Evolutionary conservation across 1,140 invertebrate genomes (phyloP), one percentile per base, ranked within the genome.

Genomic region (Philotrypesis tridentata): DNA sequence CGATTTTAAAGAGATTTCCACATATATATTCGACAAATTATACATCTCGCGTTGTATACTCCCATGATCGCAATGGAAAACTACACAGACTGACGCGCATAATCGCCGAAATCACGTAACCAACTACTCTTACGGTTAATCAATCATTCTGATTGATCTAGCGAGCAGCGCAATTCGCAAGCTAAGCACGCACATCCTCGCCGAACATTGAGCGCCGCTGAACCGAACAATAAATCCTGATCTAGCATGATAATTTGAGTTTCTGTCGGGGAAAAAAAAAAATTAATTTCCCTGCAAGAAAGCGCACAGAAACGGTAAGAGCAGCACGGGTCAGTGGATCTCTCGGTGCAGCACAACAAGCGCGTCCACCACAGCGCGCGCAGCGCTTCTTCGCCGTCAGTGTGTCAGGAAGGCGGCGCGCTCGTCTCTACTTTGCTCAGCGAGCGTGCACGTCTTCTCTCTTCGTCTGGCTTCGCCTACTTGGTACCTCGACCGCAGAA

Each of bases 401-500:
- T 75, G 29, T 43, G 55, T 63, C 33, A 74, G 72, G 17, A 74
- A 25, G 23, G 61, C 29, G 25, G 12, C 48, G 12, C 48, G 31
- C 61, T 65, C 29, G 74, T 65, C 60, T 65, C 31, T n/a, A 76
- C 61, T 40, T 40, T 76, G 55, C 61, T 77, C 75, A 29, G 29
- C 43, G 61, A 48, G 48, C 75, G 43, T 67, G 29, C 48, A 55
- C 48, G 48, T 55, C 21, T 55, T 55, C 48, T 55, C 48, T 55
- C 48, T 55, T 5, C 48, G 14, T 27, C 23, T 65, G n/a, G 33
- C 31, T 67, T 67, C 25, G 17, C 75, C 63, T 48, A 67, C 63
- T 65, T 67, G 75, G 23, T 48, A 67, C 61, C 31, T 77, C 63
- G 37, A 77, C 23, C 63, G 75, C 61, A n/a, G 43, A 76, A 40